phyloP scores from a whole-genome alignment of 2,113 vertebrate species.

The Cochlearius cochlearius region DNA sequence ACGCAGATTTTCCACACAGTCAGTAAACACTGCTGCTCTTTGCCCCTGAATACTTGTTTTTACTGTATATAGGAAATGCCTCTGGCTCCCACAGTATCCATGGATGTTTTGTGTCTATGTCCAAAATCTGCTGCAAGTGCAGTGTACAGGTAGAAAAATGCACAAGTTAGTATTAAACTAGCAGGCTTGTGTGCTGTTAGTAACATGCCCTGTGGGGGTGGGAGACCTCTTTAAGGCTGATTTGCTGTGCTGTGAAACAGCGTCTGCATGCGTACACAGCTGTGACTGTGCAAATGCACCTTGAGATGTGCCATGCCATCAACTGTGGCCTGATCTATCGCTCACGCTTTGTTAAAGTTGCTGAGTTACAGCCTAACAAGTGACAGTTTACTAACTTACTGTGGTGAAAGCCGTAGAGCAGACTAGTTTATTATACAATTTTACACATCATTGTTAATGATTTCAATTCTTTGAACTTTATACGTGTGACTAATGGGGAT shows the following conservation, averaged over 20 bases:
- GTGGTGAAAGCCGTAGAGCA: background rate
- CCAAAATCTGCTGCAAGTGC: background rate
- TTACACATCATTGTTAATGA: background rate
- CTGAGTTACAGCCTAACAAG: background rate
- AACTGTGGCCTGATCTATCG: background rate
- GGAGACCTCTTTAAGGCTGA: background rate
- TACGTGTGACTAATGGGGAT: background rate
- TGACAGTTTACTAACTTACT: background rate
- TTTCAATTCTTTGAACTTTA: background rate
- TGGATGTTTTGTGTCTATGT: background rate
- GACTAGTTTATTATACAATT: background rate
- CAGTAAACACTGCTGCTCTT: background rate
- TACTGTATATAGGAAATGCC: background rate
- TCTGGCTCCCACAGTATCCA: background rate
- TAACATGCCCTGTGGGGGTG: background rate
- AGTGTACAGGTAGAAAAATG: background rate
- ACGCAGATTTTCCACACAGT: background rate
- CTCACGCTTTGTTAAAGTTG: background rate
- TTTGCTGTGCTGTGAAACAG: background rate
- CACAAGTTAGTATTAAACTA: background rate
- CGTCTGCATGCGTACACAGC: rapidly evolving
- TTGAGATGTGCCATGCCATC: rapidly evolving
- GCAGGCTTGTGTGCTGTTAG: background rate
- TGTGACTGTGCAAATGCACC: background rate
- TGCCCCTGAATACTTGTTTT: background rate